Evolutionary conservation across 1,140 invertebrate species (phyloP).

Genomic region (Bombus superbus): DNA sequence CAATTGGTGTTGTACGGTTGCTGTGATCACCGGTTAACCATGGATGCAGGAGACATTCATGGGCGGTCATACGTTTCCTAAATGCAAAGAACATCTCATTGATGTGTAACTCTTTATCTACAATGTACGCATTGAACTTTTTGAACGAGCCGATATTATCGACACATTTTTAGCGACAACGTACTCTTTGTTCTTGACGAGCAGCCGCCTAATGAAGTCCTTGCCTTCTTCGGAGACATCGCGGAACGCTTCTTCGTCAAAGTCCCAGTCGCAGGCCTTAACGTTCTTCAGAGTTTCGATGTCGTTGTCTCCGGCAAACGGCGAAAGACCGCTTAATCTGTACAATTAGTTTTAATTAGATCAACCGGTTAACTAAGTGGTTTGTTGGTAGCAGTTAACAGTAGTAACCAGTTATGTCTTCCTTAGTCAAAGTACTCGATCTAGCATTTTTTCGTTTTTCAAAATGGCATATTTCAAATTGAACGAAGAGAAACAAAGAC

Average conservation of each 20-base stretch:
- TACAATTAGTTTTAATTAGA: background rate
- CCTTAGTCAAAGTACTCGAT: no score
- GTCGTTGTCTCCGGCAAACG: constrained; percentile 99
- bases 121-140: background rate
- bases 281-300: constrained; percentile 99
- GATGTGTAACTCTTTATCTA: background rate
- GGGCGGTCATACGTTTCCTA: constrained; percentile 98
- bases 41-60: constrained; percentile 97
- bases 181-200: constrained; percentile 97
- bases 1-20: constrained; percentile 89
- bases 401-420: no score
- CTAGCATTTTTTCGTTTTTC: background rate
- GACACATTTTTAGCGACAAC: constrained; percentile 70
- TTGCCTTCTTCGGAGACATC: constrained; percentile 98
- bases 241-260: constrained; percentile 96
- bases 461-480: background rate
- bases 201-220: constrained; percentile 97
- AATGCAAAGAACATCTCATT: background rate
- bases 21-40: constrained; percentile 96
- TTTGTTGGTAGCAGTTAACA: no score
- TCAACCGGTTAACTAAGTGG: background rate
- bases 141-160: background rate
- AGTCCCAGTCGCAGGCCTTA: constrained; percentile 99
- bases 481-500: no score
- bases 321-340: constrained; percentile 97